These are phyloP conservation scores for Sterna hirundo DNA, from an alignment of 2,113 vertebrate species.

Conservation along the genomic window DNA sequence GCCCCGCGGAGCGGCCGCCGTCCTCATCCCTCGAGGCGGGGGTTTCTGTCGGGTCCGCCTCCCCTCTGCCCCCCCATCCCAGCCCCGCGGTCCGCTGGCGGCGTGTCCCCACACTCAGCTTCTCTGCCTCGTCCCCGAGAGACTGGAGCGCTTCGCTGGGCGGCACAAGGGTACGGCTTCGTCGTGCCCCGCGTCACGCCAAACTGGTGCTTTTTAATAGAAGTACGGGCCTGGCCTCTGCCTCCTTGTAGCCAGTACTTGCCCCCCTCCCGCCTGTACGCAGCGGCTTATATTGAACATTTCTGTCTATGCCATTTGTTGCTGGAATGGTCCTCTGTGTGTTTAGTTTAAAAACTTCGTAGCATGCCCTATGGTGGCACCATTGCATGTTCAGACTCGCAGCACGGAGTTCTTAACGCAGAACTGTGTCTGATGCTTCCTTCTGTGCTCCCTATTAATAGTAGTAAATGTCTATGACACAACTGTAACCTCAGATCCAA, in stretches of 20 bases:
- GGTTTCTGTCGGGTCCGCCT: neutral
- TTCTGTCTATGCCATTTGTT: neutral
- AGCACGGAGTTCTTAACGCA: neutral
- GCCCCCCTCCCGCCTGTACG: neutral
- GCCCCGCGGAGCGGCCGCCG: neutral
- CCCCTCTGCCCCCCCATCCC: neutral
- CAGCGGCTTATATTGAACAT: neutral
- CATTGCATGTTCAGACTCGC: constrained; percentile 8
- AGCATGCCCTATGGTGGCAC: neutral
- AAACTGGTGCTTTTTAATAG: neutral
- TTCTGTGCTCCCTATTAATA: neutral
- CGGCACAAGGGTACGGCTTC: neutral
- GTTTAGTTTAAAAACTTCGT: neutral
- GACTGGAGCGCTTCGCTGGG: neutral
- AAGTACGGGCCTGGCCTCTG: neutral
- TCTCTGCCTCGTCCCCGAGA: neutral
- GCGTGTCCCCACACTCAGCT: neutral
- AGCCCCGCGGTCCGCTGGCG: neutral
- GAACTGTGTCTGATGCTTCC: neutral
- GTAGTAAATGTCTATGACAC: neutral
- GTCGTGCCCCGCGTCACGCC: rapidly evolving
- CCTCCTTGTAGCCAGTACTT: too few relatives aligned
- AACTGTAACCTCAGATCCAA: neutral
- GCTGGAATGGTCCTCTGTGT: neutral
- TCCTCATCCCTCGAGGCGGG: neutral